Conservation (phyloP, 2,888 invertebrate genomes). For the Celastrina argiolus region DNA sequence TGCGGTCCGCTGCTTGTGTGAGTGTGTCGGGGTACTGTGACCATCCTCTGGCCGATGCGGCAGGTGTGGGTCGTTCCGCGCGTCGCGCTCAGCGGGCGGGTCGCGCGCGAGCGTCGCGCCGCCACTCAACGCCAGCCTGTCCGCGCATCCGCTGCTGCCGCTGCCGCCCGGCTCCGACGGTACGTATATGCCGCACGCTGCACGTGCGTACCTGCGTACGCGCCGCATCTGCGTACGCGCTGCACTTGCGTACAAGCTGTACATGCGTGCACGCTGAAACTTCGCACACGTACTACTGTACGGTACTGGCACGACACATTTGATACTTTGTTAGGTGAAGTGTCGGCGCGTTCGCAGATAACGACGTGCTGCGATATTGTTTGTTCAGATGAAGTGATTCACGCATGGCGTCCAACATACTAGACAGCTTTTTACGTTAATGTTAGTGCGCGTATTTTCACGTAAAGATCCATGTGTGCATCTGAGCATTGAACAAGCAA, state of each 20-base stretch:
- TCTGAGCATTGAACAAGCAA: not conserved
- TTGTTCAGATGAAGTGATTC: not conserved
- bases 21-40: slow-evolving; percentile 40
- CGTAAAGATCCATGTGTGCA: too few relatives aligned
- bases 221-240: not conserved
- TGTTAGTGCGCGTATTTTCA: too few relatives aligned
- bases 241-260: not conserved
- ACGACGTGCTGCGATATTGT: not conserved
- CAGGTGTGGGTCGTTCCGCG: slow-evolving; percentile 97
- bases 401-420: not conserved
- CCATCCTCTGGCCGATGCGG: slow-evolving; percentile 78
- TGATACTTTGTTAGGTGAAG: too few relatives aligned
- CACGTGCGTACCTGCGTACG: slow-evolving; percentile 16
- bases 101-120: slow-evolving; percentile 92
- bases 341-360: too few relatives aligned
- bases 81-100: slow-evolving; percentile 85
- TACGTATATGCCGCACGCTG: slow-evolving; percentile 46
- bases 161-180: slow-evolving; percentile 84
- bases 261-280: not conserved
- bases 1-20: slow-evolving; percentile 21
- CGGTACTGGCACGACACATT: too few relatives aligned
- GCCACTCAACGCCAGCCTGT: slow-evolving; percentile 87
- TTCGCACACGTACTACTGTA: too few relatives aligned
- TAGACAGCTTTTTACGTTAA: too few relatives aligned
- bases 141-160: slow-evolving; percentile 96